Evolutionary conservation across 2,113 vertebrate genomes (phyloP), one percentile per base, ranked within the genome.

Genomic region (Malurus cyaneus): DNA sequence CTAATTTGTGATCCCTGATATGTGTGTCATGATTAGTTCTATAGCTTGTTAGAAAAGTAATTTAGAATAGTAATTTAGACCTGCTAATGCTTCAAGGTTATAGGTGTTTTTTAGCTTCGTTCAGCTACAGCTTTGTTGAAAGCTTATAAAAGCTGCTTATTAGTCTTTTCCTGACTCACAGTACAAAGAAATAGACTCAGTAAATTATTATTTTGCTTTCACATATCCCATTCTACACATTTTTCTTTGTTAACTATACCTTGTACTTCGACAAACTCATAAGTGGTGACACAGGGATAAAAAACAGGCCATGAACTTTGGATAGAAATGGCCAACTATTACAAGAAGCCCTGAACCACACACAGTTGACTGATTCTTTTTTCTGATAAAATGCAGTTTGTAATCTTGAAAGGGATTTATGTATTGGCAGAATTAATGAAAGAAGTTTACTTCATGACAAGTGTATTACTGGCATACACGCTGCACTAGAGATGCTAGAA

Each of bases 171-270:
- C 70, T 72, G 50, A 59, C 21, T 83, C 52, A 72, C 3, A 36
- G 12, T 15, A 80, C 15, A 67, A 81, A 53, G 18, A 90, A 88
- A 59, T 7, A 71, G 21, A 69, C 24, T 66, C 49, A 21, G 18
- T 14, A 89, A 90, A 69, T 72, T 52, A 88, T 34, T 86, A n/a
- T 67, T 82, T 94, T 80, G 36, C 36, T 92, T 90, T 91, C 34
- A 72, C 5, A 39, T 47, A 71, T 66, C 3, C 26, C 11, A 25
- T n/a, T 62, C 41, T 12, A 46, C 14, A 25, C 0, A 1, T 18
- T 31, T 21, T 54, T 32, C 72, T 80, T 73, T 50, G 24, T 56
- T 39, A 89, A 76, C 44, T 56, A 1, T 28, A 32, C 54, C 26
- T 87, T 67, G 13, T 20, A 72, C 11, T 69, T 23, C 18, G 57